Conservation (phyloP, 2,113 vertebrate species). For the Stigmatopora nigra region DNA sequence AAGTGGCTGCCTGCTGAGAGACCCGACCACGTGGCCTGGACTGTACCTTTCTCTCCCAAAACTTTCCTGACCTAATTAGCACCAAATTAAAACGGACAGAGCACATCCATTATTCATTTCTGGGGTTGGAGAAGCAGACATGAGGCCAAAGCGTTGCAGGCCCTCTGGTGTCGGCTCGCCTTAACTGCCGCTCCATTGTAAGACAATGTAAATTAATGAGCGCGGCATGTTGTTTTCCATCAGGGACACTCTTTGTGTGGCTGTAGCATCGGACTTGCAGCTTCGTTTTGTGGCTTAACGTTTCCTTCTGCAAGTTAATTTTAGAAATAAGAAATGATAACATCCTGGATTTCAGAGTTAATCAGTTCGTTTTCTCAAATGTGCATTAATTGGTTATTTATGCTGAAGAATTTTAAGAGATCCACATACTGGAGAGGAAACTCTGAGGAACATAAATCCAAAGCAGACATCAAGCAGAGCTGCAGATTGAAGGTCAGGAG, state of each 20-base stretch:
- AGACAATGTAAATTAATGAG: slow-evolving; percentile 52
- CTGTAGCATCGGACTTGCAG: slow-evolving; percentile 26
- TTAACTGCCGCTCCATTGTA: slow-evolving; percentile 43
- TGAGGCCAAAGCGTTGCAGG: slow-evolving; percentile 27
- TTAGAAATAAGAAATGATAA: background rate
- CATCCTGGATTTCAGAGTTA: background rate
- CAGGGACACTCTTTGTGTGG: background rate
- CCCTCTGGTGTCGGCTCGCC: slow-evolving; percentile 26
- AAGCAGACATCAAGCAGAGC: slow-evolving; percentile 43
- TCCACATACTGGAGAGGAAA: background rate
- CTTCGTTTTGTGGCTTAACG: slow-evolving; percentile 18
- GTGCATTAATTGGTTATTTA: background rate
- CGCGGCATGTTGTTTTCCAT: slow-evolving; percentile 5
- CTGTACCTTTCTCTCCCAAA: slow-evolving; percentile 59
- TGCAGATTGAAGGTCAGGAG: slow-evolving; percentile 40
- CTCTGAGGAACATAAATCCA: slow-evolving; percentile 24
- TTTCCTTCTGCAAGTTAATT: slow-evolving; percentile 25
- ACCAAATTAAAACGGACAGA: slow-evolving; percentile 60
- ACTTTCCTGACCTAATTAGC: slow-evolving; percentile 70
- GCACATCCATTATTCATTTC: slow-evolving; percentile 66
- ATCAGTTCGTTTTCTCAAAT: background rate
- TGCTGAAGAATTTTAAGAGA: slow-evolving; percentile 8
- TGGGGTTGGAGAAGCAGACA: slow-evolving; percentile 48
- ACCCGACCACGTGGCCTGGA: slow-evolving; percentile 50
- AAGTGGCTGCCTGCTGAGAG: slow-evolving; percentile 52